Conservation (phyloP, 2,797 vertebrate species). For the Gallinago stenura region DNA sequence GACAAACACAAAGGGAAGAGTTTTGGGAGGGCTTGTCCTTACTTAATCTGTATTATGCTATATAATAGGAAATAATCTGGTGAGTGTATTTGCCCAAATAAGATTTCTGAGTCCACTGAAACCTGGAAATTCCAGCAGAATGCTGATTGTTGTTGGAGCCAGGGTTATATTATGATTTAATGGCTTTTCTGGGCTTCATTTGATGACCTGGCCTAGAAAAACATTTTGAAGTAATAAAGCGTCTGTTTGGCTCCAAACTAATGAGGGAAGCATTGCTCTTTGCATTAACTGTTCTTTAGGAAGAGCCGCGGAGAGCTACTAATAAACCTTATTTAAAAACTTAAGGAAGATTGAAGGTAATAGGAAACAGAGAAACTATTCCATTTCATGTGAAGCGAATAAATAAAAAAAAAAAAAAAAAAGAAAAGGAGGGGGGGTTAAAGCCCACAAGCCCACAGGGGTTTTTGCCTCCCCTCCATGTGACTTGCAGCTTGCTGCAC, state of each 20-base stretch:
- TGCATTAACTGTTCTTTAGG: constrained; percentile 79
- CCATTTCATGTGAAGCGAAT: constrained; percentile 50
- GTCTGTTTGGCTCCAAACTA: constrained; percentile 75
- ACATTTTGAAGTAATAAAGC: constrained; percentile 79
- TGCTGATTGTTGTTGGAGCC: constrained; percentile 31
- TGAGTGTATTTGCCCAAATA: neutral
- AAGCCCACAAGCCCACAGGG: neutral
- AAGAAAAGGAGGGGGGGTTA: no score
- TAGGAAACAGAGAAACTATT: constrained; percentile 42
- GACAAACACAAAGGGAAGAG: accelerated
- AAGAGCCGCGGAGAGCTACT: constrained; percentile 67
- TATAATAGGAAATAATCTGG: neutral
- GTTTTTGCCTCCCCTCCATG: constrained; percentile 50
- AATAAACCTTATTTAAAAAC: constrained; percentile 64
- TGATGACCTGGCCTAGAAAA: constrained; percentile 75
- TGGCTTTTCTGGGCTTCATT: constrained; percentile 73
- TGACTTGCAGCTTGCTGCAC: constrained; percentile 63
- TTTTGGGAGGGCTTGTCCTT: neutral
- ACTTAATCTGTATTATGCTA: neutral
- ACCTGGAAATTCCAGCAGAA: constrained; percentile 57
- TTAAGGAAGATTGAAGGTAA: constrained; percentile 57
- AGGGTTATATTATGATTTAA: constrained; percentile 75
- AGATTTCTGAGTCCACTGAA: neutral
- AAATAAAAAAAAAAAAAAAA: neutral
- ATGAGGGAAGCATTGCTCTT: constrained; percentile 73